Evolutionary conservation across 1,140 invertebrate genomes (phyloP), one percentile per base, ranked within the genome.

Genomic region (Ostrea denselamellosa): DNA sequence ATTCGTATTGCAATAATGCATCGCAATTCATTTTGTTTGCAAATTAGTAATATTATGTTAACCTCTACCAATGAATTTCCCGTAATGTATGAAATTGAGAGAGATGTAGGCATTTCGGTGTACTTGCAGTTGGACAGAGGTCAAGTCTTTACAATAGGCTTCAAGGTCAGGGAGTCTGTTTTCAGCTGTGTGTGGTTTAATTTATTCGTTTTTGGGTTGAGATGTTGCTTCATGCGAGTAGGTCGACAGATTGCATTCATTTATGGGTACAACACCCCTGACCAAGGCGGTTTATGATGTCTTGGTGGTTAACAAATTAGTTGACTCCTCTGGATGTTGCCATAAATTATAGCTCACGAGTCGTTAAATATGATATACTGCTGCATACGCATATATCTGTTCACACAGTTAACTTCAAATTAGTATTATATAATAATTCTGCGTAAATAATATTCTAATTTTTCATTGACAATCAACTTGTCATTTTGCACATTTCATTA

Each of bases 161-260:
- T 58, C 12, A 71, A 34, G n/a, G 68, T 25, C 68, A 34, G 12
- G 10, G 10, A 28, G 68, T 77, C 28, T 10, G 10, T 58, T 25
- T 71, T 77, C 0, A 77, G 25, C 25, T 14, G 22, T 8, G 65
- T 71, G n/a, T 12, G 65, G 65, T 77, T 34, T 77, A 77, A 77
- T 77, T 77, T 77, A 77, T 77, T 77, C 8, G 25, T 77, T 77
- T 34, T 25, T 28, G 28, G 25, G 22, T 34, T 14, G 10, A 10
- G 25, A 12, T 12, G 68, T 77, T 34, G 28, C 25, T 25, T 77
- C 14, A 25, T 34, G 68, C 14, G 14, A 28, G 22, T 5, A 77
- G 68, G 68, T 77, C 68, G 68, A 77, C 68, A 77, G 68, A 77
- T 77, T 77, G 14, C 68, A 77, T 77, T 25, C 68, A 77, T 77